phyloP scores from a whole-genome alignment of 1,140 invertebrate genomes.

The Monomorium pharaonis region DNA sequence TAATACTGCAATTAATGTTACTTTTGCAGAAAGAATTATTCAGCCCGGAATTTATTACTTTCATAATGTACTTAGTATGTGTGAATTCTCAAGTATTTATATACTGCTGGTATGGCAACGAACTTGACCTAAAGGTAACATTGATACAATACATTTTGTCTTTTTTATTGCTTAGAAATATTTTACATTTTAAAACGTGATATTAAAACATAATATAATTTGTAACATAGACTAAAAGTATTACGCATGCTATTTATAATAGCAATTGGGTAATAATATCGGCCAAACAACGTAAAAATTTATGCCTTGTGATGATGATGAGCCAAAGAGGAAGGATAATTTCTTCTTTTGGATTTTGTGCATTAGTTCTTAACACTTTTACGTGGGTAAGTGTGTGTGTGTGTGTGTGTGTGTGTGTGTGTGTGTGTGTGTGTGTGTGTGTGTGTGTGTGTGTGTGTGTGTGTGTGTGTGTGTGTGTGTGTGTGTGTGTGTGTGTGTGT shows the following conservation, averaged over 20 bases:
- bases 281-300: conserved; percentile 11
- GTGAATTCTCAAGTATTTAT: conserved; percentile 55
- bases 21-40: conserved; percentile 15
- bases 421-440: not conserved
- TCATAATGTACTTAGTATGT: conserved; percentile 19
- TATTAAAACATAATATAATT: not conserved
- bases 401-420: not conserved
- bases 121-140: conserved; percentile 53
- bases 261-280: conserved; percentile 18
- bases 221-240: conserved; percentile 13
- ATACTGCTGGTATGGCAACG: conserved; percentile 64
- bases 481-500: too few relatives aligned
- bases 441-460: conserved; percentile 1
- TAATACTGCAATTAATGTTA: not conserved
- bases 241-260: conserved; percentile 28
- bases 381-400: conserved; percentile 35
- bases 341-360: conserved; percentile 1
- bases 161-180: not conserved
- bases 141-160: not conserved
- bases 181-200: not conserved
- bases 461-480: conserved; percentile 13
- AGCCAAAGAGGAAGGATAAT: conserved; percentile 29
- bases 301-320: conserved; percentile 26
- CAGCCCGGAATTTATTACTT: conserved; percentile 14
- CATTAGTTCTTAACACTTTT: conserved; percentile 25